phyloP scores from a whole-genome alignment of 2,797 vertebrate species.

The Mormyrus hasselquistii region DNA sequence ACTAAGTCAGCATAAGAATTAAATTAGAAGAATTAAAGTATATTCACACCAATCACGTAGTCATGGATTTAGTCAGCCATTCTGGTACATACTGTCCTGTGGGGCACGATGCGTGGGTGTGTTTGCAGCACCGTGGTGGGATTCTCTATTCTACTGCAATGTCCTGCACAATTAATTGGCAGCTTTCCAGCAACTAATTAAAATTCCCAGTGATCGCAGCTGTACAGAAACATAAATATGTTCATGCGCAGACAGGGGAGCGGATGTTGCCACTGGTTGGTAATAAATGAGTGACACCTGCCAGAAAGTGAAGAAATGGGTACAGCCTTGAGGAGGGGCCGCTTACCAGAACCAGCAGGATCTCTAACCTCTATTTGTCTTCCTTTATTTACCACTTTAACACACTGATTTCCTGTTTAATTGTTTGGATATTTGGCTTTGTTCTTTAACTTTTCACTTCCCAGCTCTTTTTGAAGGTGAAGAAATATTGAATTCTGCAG shows the following conservation, averaged over 20 bases:
- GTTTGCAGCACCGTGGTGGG: conserved; percentile 39
- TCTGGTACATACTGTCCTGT: conserved; percentile 31
- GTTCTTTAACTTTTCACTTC: conserved; percentile 52
- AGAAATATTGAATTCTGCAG: conserved; percentile 56
- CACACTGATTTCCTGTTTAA: conserved; percentile 45
- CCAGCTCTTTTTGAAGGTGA: conserved; percentile 47
- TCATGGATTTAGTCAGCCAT: background rate
- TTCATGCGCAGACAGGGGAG: background rate
- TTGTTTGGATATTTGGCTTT: conserved; percentile 56
- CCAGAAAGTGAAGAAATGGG: conserved; percentile 54
- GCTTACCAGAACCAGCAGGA: conserved; percentile 25
- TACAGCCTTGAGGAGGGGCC: background rate
- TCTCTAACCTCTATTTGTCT: conserved; percentile 53
- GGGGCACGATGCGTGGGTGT: conserved; percentile 29
- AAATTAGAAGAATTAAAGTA: background rate
- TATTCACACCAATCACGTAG: background rate
- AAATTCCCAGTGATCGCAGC: conserved; percentile 49
- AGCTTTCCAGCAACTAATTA: conserved; percentile 52
- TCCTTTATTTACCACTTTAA: conserved; percentile 48
- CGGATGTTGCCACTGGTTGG: background rate
- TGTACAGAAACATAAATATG: conserved; percentile 25
- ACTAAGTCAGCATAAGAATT: background rate
- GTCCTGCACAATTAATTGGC: conserved; percentile 55
- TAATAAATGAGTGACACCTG: conserved; percentile 44
- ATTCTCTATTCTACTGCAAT: conserved; percentile 50